Conservation (phyloP, 2,888 invertebrate species). For the Colostygia pectinataria region DNA sequence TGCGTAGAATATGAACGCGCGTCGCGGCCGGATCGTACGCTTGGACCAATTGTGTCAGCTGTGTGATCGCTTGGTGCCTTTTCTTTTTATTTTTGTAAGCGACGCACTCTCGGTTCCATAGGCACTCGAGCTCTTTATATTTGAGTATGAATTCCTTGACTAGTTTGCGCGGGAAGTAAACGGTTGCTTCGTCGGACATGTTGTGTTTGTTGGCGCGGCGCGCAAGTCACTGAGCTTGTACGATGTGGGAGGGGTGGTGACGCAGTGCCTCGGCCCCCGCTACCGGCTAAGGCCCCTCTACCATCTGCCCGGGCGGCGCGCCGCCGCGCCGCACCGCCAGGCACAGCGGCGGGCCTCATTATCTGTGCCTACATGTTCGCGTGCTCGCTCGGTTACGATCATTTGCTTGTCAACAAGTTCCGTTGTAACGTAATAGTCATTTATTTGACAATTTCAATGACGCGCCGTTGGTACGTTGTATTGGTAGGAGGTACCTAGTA, state of each 20-base stretch:
- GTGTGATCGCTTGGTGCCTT: slow-evolving; percentile 61
- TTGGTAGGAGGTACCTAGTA: too few species aligned
- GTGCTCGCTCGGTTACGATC: too few species aligned
- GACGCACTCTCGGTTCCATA: slow-evolving; percentile 60
- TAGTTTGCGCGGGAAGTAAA: slow-evolving; percentile 64
- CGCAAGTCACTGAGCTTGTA: slow-evolving; percentile 62
- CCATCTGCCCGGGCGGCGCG: too few species aligned
- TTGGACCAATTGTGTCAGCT: slow-evolving; percentile 62
- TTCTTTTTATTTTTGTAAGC: slow-evolving; percentile 62
- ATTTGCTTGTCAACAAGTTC: slow-evolving; percentile 10
- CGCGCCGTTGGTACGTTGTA: too few species aligned
- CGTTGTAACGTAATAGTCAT: neutral
- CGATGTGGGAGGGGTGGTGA: slow-evolving; percentile 16
- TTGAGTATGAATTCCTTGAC: slow-evolving; percentile 58
- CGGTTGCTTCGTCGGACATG: slow-evolving; percentile 39
- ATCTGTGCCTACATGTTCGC: neutral
- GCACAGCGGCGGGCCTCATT: too few species aligned
- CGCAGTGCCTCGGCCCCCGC: slow-evolving; percentile 5
- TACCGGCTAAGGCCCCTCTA: neutral
- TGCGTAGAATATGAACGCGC: slow-evolving; percentile 66
- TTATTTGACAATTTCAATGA: neutral
- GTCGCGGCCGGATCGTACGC: slow-evolving; percentile 65
- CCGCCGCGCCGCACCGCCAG: too few species aligned
- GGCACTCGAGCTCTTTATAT: slow-evolving; percentile 60
- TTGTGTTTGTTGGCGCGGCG: slow-evolving; percentile 49